Percentiles rank a stretch among this genome's conserved stretches.
Evolutionary conservation across 2,113 vertebrate species (phyloP).

Genomic region (Echinops telfairi): DNA sequence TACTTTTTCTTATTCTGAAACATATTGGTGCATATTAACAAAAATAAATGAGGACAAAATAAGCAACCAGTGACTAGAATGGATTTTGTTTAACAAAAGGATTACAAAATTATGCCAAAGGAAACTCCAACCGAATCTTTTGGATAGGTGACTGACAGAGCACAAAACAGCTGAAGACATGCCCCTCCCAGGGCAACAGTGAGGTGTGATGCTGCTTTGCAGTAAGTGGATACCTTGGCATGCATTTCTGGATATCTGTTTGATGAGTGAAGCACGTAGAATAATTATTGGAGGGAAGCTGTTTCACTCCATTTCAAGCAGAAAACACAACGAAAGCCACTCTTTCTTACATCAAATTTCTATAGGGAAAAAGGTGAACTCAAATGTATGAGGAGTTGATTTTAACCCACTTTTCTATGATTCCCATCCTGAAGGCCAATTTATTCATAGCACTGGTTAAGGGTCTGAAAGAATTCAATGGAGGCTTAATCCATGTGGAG

Average conservation of each 20-base stretch:
- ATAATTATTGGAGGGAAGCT: background rate
- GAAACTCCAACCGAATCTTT: background rate
- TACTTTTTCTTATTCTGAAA: background rate
- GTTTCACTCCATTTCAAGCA: background rate
- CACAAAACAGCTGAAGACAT: background rate
- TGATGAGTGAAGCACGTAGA: too few relatives aligned
- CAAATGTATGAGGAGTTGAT: too few relatives aligned
- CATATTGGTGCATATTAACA: background rate
- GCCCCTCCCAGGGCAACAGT: background rate
- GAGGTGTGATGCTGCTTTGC: background rate
- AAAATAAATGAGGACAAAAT: background rate
- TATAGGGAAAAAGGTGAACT: too few relatives aligned
- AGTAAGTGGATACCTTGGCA: background rate
- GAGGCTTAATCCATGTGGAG: too few relatives aligned
- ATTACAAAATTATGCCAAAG: background rate
- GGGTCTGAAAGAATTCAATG: too few relatives aligned
- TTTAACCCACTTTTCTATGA: too few relatives aligned
- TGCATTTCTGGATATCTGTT: background rate
- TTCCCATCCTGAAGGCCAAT: too few relatives aligned
- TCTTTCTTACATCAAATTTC: conserved; percentile 13
- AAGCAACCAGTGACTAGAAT: background rate
- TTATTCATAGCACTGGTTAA: too few relatives aligned
- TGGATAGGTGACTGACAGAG: background rate
- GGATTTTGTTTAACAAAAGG: background rate
- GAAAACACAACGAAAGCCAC: background rate